Evolutionary conservation across 2,797 vertebrate genomes (phyloP).

Genomic region (Oryzias sinensis): DNA sequence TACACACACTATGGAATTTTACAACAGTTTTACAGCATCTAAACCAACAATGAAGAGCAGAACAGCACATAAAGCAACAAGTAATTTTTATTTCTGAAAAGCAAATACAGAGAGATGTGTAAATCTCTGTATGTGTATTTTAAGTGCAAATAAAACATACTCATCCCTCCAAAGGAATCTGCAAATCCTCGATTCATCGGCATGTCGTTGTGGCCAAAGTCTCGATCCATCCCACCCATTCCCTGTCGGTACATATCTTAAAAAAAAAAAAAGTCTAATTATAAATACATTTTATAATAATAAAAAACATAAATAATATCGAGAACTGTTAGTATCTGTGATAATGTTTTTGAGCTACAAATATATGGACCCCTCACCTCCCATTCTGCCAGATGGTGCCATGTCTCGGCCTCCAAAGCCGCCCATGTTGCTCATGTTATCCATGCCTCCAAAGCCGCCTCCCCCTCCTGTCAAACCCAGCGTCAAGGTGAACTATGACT

Average conservation of each 20-base stretch:
- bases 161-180: constrained; percentile 94
- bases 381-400: constrained; percentile 85
- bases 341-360: neutral
- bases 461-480: constrained; percentile 69
- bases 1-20: neutral
- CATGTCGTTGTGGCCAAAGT: constrained; percentile 91
- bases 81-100: neutral
- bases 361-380: constrained; percentile 75
- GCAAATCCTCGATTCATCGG: constrained; percentile 90
- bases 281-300: neutral
- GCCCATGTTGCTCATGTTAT: constrained; percentile 88
- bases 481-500: constrained; percentile 5
- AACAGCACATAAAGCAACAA: too few relatives aligned
- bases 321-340: neutral
- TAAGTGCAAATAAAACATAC: constrained; percentile 66
- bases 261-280: constrained; percentile 3
- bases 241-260: constrained; percentile 91
- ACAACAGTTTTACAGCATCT: neutral
- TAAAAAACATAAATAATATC: too few relatives aligned
- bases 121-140: neutral
- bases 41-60: too few relatives aligned
- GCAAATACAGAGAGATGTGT: too few relatives aligned
- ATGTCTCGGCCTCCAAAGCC: constrained; percentile 85
- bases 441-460: constrained; percentile 85
- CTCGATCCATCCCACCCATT: constrained; percentile 91